phyloP scores from a whole-genome alignment of 2,113 vertebrate species.

The Protobothrops mucrosquamatus region DNA sequence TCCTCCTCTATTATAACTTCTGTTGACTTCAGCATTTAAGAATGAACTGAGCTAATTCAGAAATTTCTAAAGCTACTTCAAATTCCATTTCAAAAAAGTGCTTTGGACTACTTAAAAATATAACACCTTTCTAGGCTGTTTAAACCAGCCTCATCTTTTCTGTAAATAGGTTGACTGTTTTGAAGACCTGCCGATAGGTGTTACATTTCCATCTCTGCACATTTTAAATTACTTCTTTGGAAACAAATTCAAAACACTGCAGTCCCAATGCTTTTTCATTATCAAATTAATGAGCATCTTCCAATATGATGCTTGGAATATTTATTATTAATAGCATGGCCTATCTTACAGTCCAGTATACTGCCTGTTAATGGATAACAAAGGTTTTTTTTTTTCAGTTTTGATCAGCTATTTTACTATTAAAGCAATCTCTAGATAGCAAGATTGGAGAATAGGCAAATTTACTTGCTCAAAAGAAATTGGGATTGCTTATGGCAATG shows the following conservation, averaged over 20 bases:
- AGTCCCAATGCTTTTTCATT: neutral
- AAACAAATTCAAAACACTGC: neutral
- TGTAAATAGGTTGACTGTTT: neutral
- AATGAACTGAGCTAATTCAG: neutral
- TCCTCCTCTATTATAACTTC: too few relatives aligned
- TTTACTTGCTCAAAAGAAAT: neutral
- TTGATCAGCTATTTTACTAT: neutral
- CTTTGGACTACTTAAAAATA: neutral
- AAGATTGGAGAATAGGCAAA: neutral
- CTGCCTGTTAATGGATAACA: neutral
- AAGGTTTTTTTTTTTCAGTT: neutral
- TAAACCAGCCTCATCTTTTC: neutral
- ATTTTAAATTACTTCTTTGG: neutral
- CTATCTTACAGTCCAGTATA: neutral
- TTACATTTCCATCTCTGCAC: neutral
- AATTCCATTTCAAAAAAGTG: neutral
- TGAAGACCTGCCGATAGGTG: neutral
- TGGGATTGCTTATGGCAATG: neutral
- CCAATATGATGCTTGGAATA: neutral
- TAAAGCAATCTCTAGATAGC: neutral
- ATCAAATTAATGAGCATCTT: neutral
- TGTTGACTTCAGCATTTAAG: neutral
- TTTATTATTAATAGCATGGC: neutral
- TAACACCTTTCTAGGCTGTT: neutral
- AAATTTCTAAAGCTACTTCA: neutral